Evolutionary conservation across 2,797 vertebrate genomes (phyloP), one percentile per base, ranked within the genome.

Genomic region (Eidolon dupreanum): DNA sequence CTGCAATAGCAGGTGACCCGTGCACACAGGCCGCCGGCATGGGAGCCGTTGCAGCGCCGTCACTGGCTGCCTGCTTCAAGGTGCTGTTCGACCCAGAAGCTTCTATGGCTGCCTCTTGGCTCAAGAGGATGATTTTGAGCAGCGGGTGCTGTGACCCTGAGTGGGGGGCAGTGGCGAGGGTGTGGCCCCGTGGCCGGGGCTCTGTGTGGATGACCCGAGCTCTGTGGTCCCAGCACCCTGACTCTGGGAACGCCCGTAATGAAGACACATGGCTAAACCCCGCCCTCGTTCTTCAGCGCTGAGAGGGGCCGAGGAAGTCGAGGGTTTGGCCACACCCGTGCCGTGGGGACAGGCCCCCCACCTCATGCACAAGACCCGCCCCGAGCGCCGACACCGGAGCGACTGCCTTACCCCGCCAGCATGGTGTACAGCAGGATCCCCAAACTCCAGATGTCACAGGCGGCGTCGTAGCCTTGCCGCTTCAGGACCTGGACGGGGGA

Each of bases 391-490:
- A 26, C n/a, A 20, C 19, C 43, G 1, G 28, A 5, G 33, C 28
- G 9, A 0, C 2, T 2, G 10, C 86, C 85, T 98, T 91, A 99
- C 99, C 99, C 99, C 33, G 99, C 99, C 94, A 99, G 96, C 99
- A 99, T 99, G 94, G 99, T 99, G 97, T 99, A 99, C 7, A 99
- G 98, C 38, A 99, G 98, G 97, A 99, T 99, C 19, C 99, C 99
- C 96, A 99, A 88, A 89, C 99, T 99, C 99, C 99, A 99, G 97
- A 99, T 99, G 97, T 99, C 99, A 95, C 99, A 99, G 0, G 99
- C 99, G 26, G 99, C 99, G n/a, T 99, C 99, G 0, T 99, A 99
- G 78, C 99, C 99, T 96, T 99, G 99, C 68, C 99, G 99, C 98
- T 99, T 99, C 78, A 99, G 98, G 95, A 99, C 99, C 99, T 99